Evolutionary conservation across 1,140 invertebrate species (phyloP), one percentile per base, ranked within the genome.

Genomic region (Spodoptera litura): DNA sequence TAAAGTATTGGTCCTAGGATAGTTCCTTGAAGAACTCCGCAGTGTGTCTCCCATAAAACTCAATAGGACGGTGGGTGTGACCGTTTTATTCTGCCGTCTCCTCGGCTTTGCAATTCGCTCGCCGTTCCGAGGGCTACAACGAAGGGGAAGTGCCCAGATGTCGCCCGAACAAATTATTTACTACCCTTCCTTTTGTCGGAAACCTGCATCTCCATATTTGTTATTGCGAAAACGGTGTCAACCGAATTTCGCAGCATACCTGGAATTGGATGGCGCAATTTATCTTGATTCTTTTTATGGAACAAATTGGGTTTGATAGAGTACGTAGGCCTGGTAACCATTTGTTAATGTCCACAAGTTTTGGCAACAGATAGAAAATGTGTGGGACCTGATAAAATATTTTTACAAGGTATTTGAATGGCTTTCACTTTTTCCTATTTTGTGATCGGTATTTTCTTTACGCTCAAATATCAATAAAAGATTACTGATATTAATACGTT

Each of bases 141-240:
- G 83, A 90, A 91, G 81, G 86, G 90, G 90, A 87, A 83, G 90
- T 84, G 71, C 87, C 90, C 89, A 89, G 86, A 88, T 90, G 89
- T 90, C 89, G 85, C 81, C 15, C 79, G 74, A 71, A 82, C 85
- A 88, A 88, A 91, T 89, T 88, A 89, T 89, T 89, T 89, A 90
- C 88, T 90, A 81, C 85, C 86, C 78, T 64, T 78, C 81, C 84
- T 87, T 89, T 87, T 84, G 84, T 87, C 78, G 81, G 71, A 62
- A 70, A 49, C 78, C 35, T 72, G 72, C 83, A 82, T 77, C 73
- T 81, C 73, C 78, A 81, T 82, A 83, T 87, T 85, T 84, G 77
- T 84, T 82, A 81, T 81, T 78, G 66, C 62, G 78, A 27, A 52
- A 79, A 64, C 53, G 44, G 76, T 78, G 38, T 72, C 80, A 76